A percentile compares a stretch with the other conserved stretches of the same genome.
Evolutionary conservation across 2,113 vertebrate species (phyloP).

Genomic region (Cryptomyrus ogoouensis): DNA sequence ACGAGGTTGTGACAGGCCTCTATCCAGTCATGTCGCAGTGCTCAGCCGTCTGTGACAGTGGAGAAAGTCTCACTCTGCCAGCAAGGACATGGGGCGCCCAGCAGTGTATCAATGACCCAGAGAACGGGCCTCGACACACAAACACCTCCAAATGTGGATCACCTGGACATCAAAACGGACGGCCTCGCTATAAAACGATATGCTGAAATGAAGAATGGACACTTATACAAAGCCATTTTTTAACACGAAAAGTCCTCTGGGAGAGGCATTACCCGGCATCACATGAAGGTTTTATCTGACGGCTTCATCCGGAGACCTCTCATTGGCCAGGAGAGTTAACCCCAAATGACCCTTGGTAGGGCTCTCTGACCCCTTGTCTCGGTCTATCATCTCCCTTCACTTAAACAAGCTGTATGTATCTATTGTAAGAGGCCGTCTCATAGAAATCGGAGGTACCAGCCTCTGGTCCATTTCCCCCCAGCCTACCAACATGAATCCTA

Average conservation of each 20-base stretch:
- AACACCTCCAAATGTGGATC: background rate
- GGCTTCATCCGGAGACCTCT: slow-evolving; percentile 32
- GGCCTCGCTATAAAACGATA: background rate
- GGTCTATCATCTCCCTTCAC: slow-evolving; percentile 52
- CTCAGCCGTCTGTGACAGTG: background rate
- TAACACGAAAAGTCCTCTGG: background rate
- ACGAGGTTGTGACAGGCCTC: slow-evolving; percentile 52
- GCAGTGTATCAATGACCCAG: background rate
- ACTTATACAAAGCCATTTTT: background rate
- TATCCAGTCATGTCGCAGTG: slow-evolving; percentile 48
- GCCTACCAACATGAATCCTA: background rate
- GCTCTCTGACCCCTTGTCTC: slow-evolving; percentile 29
- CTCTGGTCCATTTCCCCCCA: background rate
- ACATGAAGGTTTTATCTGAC: background rate
- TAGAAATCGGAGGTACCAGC: slow-evolving; percentile 10
- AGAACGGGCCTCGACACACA: background rate
- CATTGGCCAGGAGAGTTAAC: slow-evolving; percentile 11
- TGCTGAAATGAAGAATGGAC: background rate
- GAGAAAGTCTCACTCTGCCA: background rate
- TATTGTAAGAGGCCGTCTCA: slow-evolving; percentile 45
- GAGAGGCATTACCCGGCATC: background rate
- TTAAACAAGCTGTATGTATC: slow-evolving; percentile 55
- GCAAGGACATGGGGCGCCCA: background rate
- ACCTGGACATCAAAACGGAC: background rate
- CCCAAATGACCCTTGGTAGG: background rate